Conservation (phyloP, 2,113 vertebrate genomes). For the Takifugu flavidus region DNA sequence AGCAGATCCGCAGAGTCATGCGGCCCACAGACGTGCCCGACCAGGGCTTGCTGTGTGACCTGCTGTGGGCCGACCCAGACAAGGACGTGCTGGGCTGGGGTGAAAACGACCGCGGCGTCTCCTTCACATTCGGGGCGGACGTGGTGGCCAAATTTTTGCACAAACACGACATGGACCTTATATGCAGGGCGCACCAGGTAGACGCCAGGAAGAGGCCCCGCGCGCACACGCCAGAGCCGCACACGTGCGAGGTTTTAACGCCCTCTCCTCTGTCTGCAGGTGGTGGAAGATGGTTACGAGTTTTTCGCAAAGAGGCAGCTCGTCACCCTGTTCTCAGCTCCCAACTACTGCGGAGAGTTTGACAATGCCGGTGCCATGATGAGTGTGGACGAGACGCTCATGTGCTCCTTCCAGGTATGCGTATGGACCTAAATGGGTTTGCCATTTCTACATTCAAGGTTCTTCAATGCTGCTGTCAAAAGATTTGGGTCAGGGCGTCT, state of each 20-base stretch:
- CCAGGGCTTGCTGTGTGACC: slow-evolving; percentile 83
- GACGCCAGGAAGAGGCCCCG: not conserved
- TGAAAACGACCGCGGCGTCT: slow-evolving; percentile 79
- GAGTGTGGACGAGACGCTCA: slow-evolving; percentile 81
- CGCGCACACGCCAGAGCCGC: not conserved
- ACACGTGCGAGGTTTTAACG: not conserved
- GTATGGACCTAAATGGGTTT: too few species aligned
- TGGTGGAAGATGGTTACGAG: slow-evolving; percentile 80
- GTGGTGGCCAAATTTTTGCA: slow-evolving; percentile 82
- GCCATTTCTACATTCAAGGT: too few species aligned
- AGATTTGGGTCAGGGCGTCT: too few species aligned
- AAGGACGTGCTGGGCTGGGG: slow-evolving; percentile 85
- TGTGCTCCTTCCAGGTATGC: slow-evolving; percentile 79
- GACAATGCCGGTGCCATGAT: slow-evolving; percentile 82
- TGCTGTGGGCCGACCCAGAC: slow-evolving; percentile 95
- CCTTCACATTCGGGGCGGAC: slow-evolving; percentile 79
- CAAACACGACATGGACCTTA: slow-evolving; percentile 84
- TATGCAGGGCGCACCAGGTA: slow-evolving; percentile 82
- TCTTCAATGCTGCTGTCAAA: too few species aligned
- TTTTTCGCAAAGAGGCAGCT: slow-evolving; percentile 80
- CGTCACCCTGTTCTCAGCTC: slow-evolving; percentile 78
- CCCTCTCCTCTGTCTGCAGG: slow-evolving; percentile 47
- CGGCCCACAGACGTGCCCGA: slow-evolving; percentile 91
- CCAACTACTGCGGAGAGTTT: slow-evolving; percentile 82
- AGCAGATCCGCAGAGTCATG: slow-evolving; percentile 92